phyloP scores from a whole-genome alignment of 1,140 invertebrate genomes.

The Chionoecetes opilio region DNA sequence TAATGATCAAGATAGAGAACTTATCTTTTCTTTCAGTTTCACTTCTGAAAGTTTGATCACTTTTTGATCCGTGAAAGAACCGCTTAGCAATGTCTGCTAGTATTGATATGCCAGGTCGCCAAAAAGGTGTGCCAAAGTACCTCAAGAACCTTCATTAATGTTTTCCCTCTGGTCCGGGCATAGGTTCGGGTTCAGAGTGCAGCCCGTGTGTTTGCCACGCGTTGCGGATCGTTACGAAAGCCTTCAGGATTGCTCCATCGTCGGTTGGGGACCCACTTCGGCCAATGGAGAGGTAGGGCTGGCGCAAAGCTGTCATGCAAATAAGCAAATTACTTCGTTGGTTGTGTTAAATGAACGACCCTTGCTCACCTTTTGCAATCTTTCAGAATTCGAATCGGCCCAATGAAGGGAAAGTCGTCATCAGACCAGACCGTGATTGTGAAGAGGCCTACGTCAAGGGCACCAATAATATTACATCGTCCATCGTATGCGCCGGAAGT shows the following conservation, averaged over 20 bases:
- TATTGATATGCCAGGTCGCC: no score
- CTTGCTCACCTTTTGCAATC: not conserved
- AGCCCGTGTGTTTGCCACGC: constrained; percentile 66
- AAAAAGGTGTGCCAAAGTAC: no score
- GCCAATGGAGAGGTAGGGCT: not conserved
- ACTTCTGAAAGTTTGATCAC: no score
- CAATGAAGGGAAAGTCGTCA: constrained; percentile 34
- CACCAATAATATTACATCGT: constrained; percentile 87
- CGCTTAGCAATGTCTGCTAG: no score
- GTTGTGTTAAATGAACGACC: not conserved
- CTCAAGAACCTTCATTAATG: no score
- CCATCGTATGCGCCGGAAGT: constrained; percentile 95
- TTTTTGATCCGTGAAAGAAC: no score
- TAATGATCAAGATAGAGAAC: no score
- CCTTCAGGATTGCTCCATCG: constrained; percentile 56
- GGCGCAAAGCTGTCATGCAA: not conserved
- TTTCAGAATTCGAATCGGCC: not conserved
- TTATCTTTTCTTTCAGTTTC: no score
- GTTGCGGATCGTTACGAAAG: not conserved
- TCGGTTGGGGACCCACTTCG: constrained; percentile 69
- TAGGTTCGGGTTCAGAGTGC: constrained; percentile 53
- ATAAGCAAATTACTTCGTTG: not conserved
- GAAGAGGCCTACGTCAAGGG: constrained; percentile 85
- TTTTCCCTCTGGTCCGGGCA: not conserved
- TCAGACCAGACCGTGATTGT: constrained; percentile 85